Base-by-base conservation (phyloP, 2,888 invertebrate genomes). In the Orchesellides sinensis region DNA sequence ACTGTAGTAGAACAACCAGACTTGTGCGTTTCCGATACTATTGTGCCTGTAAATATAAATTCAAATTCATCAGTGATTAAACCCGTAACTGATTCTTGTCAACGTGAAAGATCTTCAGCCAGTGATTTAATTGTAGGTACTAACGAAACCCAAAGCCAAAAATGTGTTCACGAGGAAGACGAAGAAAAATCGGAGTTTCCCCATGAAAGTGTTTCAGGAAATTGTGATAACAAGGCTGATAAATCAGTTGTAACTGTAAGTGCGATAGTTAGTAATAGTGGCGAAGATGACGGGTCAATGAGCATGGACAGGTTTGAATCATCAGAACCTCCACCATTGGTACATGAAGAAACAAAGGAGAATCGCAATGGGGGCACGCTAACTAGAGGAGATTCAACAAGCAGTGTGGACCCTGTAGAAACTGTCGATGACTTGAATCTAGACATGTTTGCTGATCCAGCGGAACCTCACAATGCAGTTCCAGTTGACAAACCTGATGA, bases 361-460 rank as follows among this genome's bases (percentile, higher is more conserved):
- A 17, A 19, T 4, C 29, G 35, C 8, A 45, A 21, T 25, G 32
- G 61, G 10, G 40, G 63, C 3, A 17, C 52, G 35, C 14, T 35
- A 35, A 23, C 32, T 40, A 56, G 66, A 47, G 45, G 40, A n/a
- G 63, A 35, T 10, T 52, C 65, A 6, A n/a, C 54, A 25, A 65
- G 74, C 27, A 49, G 61, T 69, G 54, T 66, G 2, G 40, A 59
- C 45, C 56, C n/a, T n/a, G 61, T 10, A 19, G 77, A 49, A 5
- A 56, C 25, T 1, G 65, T 72, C n/a, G 79, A 70, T 17, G 79
- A 79, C 40, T 63, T 79, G 3, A 79, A 79, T 65, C 32, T 79
- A 12, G 79, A 79, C 17, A 72, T 79, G 79, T 79, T 79, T 65
- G 45, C 79, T 0, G 79, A 75, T 32, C 19, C 61, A 1, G n/a